A percentile compares a stretch with the other conserved stretches of the same genome.
phyloP scores from a whole-genome alignment of 92 coral and sea anemone genomes.

The Pocillopora grandis region DNA sequence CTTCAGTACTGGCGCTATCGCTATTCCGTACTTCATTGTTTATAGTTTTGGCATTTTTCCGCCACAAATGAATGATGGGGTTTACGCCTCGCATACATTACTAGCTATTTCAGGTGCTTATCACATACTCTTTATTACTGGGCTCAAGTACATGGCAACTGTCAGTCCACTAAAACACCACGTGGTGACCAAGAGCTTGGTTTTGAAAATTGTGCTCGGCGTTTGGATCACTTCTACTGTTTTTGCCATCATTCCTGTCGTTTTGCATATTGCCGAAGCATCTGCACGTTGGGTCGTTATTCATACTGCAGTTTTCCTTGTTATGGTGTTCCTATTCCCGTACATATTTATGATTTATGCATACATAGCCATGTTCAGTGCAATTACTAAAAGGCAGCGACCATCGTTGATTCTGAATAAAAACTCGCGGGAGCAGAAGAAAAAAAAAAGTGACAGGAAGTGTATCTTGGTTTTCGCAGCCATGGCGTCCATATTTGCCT shows the following conservation, averaged over 20 bases:
- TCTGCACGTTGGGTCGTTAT: neutral
- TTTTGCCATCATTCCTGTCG: constrained; percentile 54
- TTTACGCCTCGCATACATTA: constrained; percentile 26
- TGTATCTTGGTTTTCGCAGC: too few species aligned
- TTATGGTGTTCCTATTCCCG: too few species aligned
- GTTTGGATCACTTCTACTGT: constrained; percentile 58
- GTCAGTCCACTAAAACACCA: constrained; percentile 61
- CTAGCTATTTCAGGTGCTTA: constrained; percentile 57
- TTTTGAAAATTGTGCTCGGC: constrained; percentile 16
- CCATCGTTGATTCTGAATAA: too few species aligned
- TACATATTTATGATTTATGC: too few species aligned
- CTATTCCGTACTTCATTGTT: constrained; percentile 4
- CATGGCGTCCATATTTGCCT: too few species aligned
- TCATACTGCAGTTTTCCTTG: too few species aligned
- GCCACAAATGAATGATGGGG: neutral
- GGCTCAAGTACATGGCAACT: constrained; percentile 66
- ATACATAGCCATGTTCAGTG: too few species aligned
- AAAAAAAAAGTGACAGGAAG: too few species aligned
- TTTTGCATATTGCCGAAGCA: constrained; percentile 21
- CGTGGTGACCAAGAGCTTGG: constrained; percentile 43
- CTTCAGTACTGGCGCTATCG: neutral
- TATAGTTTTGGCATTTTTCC: neutral
- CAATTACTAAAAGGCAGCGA: too few species aligned
- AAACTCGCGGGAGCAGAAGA: too few species aligned
- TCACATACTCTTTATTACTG: constrained; percentile 63